Base-by-base conservation (phyloP, 2,797 vertebrate species). In the Eulemur mongoz region DNA sequence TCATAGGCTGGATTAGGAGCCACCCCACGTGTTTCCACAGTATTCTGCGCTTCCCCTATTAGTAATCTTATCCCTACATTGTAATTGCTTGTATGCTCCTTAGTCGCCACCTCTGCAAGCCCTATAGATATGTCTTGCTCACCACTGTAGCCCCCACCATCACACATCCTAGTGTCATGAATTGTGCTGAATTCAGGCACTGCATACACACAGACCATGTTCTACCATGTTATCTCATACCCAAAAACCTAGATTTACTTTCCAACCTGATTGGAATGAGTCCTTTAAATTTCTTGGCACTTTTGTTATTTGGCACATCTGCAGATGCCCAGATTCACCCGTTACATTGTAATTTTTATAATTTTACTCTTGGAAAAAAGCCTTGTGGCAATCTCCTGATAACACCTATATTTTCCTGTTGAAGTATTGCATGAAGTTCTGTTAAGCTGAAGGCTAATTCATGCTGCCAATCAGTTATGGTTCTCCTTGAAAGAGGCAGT, bases 341-440 rank as follows among this genome's bases (percentile, higher is more conserved):
- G 10, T 87, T 69, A 85, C 8, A 15, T 61, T 72, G 54, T 75
- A 88, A 27, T 27, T 59, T 59, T 92, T 90, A 57, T 65, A 78
- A 89, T 80, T 93, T 88, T 57, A 61, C 11, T 86, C 30, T 91
- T 83, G 27, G 72, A 88, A 88, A 91, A 94, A 27, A 81, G 76
- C 87, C 30, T 52, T 70, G 3, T 80, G 14, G 45, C 27, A 67
- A 52, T 52, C 86, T 30, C 40, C 70, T 59, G 57, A 27, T 35
- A 27, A 50, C 43, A 25, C 61, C 25, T 91, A 43, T 48, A 75
- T 25, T 59, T 59, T 59, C 23, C 10, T 59, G 23, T 59, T 59
- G 57, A 59, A 59, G 57, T 59, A 59, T 25, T 59, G 23, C 57
- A 59, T 5, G 57, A 59, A 59, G 25, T 27, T 27, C 57, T 59